phyloP scores from a whole-genome alignment of 1,140 invertebrate species.

The Leptinotarsa texana region DNA sequence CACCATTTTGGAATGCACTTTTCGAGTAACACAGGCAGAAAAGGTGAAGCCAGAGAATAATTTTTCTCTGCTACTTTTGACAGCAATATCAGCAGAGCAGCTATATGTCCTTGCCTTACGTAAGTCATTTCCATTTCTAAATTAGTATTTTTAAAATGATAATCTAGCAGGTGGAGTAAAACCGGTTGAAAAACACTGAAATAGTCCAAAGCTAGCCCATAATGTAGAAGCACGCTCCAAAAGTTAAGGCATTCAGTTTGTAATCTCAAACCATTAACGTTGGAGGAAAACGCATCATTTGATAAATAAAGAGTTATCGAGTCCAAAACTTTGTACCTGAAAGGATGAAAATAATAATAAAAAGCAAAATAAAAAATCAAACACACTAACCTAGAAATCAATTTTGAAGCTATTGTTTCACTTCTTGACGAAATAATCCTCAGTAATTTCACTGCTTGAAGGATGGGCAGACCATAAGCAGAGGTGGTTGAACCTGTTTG shows the following conservation, averaged over 20 bases:
- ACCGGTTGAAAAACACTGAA: slow-evolving; percentile 54
- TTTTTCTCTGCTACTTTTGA: slow-evolving; percentile 31
- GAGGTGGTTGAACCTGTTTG: slow-evolving; percentile 11
- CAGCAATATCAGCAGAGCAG: slow-evolving; percentile 55
- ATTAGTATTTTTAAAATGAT: slow-evolving; percentile 60
- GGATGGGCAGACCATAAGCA: slow-evolving; percentile 55
- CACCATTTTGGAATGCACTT: slow-evolving; percentile 48
- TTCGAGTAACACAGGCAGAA: slow-evolving; percentile 21
- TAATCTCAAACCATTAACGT: slow-evolving; percentile 59
- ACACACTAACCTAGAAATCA: slow-evolving; percentile 41
- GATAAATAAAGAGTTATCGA: slow-evolving; percentile 58
- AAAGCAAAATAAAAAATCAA: background rate
- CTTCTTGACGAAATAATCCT: slow-evolving; percentile 58
- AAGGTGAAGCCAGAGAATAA: slow-evolving; percentile 10
- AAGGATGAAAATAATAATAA: slow-evolving; percentile 44
- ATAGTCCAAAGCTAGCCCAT: slow-evolving; percentile 54
- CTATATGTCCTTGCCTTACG: slow-evolving; percentile 58
- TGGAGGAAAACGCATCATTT: slow-evolving; percentile 56
- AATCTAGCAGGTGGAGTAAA: slow-evolving; percentile 57
- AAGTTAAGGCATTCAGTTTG: slow-evolving; percentile 64
- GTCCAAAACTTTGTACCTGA: slow-evolving; percentile 58
- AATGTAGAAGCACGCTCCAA: slow-evolving; percentile 57
- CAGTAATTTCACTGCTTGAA: slow-evolving; percentile 60
- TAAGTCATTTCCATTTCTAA: slow-evolving; percentile 55
- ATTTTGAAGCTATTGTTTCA: slow-evolving; percentile 51